phyloP scores from a whole-genome alignment of 2,888 invertebrate species.

The Dicyrtomina minuta region DNA sequence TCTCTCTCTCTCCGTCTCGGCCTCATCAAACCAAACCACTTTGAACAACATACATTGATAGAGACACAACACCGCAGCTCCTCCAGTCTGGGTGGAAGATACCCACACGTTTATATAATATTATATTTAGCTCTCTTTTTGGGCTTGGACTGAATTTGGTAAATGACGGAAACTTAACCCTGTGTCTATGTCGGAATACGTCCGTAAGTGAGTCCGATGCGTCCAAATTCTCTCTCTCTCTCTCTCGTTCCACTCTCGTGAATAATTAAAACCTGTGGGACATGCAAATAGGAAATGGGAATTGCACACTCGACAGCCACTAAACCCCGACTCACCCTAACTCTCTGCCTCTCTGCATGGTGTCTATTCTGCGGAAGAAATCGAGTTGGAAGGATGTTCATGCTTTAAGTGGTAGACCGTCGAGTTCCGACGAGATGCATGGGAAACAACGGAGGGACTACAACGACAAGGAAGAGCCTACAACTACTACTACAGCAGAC shows the following conservation, averaged over 20 bases:
- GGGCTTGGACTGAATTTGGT: conserved; percentile 14
- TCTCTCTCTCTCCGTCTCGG: background rate
- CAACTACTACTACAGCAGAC: too few relatives aligned
- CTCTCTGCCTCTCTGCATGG: conserved; percentile 32
- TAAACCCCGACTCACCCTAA: conserved; percentile 28
- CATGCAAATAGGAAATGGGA: conserved; percentile 53
- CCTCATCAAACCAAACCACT: conserved; percentile 26
- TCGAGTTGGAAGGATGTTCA: conserved; percentile 17
- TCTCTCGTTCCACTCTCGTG: conserved; percentile 37
- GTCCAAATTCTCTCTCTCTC: conserved; percentile 7
- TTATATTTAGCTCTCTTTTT: background rate
- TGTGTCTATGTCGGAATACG: background rate
- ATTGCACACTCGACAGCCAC: conserved; percentile 40
- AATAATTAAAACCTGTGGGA: conserved; percentile 54
- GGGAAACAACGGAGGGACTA: background rate
- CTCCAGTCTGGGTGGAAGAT: too few relatives aligned
- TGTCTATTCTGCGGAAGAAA: conserved; percentile 32
- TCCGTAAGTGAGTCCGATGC: conserved; percentile 8
- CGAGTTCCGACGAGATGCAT: background rate
- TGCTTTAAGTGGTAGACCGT: conserved; percentile 13
- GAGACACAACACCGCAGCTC: background rate
- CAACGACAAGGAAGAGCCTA: too few relatives aligned
- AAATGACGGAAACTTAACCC: conserved; percentile 17
- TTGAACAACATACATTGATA: conserved; percentile 4
- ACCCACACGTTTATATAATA: background rate